Base-by-base conservation (phyloP, 2,797 vertebrate species). In the Echeneis naucrates region DNA sequence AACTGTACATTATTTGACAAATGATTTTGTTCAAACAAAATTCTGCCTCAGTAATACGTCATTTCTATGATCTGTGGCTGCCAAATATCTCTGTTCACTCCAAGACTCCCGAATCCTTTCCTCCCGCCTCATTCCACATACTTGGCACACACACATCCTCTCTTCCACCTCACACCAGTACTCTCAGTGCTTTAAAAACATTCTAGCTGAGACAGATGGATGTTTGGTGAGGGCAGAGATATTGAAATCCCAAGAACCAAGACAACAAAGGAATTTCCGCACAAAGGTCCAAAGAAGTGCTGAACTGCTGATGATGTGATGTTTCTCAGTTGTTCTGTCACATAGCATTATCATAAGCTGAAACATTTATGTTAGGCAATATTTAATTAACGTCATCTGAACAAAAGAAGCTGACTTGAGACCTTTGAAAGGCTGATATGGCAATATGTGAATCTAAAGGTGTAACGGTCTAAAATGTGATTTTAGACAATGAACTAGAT, bases 91-190 rank as follows among this genome's bases (percentile, higher is more conserved):
- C 24, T 23, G 27, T 21, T 26, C 17, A 24, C 47, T 58, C 38
- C 19, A 47, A 32, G 42, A 63, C 32, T 52, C 23, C 44, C 42
- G 30, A 8, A 24, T 42, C 61, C 19, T 60, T 50, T 68, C 67
- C 72, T 78, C 78, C 81, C n/a, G 64, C 44, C 42, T 74, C 73
- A 77, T 79, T 78, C 77, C 80, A 64, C 65, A 64, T 64, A 26
- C 4, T 70, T 56, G 73, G 68, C 52, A 21, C 16, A 5, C 9
- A 6, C 16, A 5, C 9, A 6, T 40, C 42, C 33, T 51, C 47
- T 47, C 48, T 44, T 70, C 68, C 17, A 19, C 57, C 69, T 10
- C 23, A 51, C 14, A 67, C 66, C 13, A 33, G 16, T 7, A 50
- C 35, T 51, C 70, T 70, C n/a, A 33, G 9, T 8, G 50, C 44